Evolutionary conservation across 2,888 invertebrate genomes (phyloP).

Genomic region (Nomada fabriciana): DNA sequence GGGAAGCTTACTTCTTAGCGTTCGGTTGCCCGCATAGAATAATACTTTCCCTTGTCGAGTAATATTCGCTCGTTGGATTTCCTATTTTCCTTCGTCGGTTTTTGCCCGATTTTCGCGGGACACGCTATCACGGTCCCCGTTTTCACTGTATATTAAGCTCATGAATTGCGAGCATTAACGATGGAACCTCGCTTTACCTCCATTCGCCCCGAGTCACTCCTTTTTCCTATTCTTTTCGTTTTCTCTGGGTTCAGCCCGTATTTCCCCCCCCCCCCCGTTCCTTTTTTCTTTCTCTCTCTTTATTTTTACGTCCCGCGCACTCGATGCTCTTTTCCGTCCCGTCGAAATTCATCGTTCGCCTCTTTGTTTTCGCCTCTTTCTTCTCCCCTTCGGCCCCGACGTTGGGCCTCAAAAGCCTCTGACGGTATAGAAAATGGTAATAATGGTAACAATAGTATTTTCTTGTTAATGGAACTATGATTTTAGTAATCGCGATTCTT

Average conservation of each 20-base stretch:
- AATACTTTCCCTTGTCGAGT: slow-evolving; percentile 20
- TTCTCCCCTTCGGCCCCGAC: background rate
- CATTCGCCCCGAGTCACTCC: background rate
- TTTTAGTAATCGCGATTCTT: background rate
- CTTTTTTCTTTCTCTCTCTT: background rate
- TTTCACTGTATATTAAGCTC: slow-evolving; percentile 10
- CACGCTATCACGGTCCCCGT: background rate
- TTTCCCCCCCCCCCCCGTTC: background rate
- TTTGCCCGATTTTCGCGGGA: background rate
- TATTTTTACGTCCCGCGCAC: slow-evolving; percentile 1
- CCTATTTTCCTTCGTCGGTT: slow-evolving; percentile 2
- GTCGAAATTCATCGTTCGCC: slow-evolving; percentile 6
- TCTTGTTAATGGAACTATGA: background rate
- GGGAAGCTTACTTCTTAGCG: slow-evolving; percentile 35
- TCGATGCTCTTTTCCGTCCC: background rate
- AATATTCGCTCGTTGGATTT: slow-evolving; percentile 11
- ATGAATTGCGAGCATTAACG: slow-evolving; percentile 18
- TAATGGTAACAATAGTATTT: background rate
- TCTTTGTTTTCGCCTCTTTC: slow-evolving; percentile 3
- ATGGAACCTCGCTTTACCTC: background rate
- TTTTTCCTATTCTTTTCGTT: background rate
- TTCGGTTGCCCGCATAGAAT: slow-evolving; percentile 27
- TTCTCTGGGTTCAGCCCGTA: background rate
- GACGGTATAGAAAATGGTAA: background rate
- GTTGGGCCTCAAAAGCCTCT: background rate